A percentile compares a stretch with the other conserved stretches of the same genome.
Conservation (phyloP, 2,797 vertebrate species). For the Amblyraja radiata region DNA sequence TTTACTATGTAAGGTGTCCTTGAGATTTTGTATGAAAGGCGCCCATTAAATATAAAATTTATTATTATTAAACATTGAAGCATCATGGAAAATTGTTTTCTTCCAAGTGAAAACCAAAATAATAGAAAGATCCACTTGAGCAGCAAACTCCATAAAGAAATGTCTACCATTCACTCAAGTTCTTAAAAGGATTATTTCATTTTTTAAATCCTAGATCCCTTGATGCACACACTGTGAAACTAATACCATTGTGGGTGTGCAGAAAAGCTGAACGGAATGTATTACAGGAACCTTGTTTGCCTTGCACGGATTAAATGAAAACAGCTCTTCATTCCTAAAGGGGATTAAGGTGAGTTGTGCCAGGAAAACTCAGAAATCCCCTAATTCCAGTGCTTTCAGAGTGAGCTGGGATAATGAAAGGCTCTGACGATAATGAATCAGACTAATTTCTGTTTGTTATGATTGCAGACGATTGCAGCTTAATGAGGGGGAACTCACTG, state of each 20-base stretch:
- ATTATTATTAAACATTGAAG: too few species aligned
- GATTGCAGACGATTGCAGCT: constrained; percentile 21
- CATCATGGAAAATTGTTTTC: not conserved
- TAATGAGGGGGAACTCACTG: constrained; percentile 28
- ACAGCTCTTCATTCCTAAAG: not conserved
- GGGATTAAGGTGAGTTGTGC: constrained; percentile 23
- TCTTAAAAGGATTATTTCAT: not conserved
- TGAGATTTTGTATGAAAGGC: too few species aligned
- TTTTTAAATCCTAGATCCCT: not conserved
- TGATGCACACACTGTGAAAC: not conserved
- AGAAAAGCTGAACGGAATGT: not conserved
- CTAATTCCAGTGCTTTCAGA: constrained; percentile 32
- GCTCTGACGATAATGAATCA: constrained; percentile 10
- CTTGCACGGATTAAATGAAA: constrained; percentile 15
- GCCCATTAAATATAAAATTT: too few species aligned
- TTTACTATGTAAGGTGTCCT: too few species aligned
- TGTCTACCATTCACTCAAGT: not conserved
- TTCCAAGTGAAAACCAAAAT: not conserved
- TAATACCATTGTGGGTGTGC: not conserved
- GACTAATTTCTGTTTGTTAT: constrained; percentile 30
- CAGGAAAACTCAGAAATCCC: constrained; percentile 10
- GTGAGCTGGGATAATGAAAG: constrained; percentile 31
- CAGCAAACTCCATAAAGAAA: not conserved
- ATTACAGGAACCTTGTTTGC: constrained; percentile 11
- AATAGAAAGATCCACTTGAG: not conserved